Evolutionary conservation across 1,140 invertebrate species (phyloP).

Genomic region (Branchinecta lindahli): DNA sequence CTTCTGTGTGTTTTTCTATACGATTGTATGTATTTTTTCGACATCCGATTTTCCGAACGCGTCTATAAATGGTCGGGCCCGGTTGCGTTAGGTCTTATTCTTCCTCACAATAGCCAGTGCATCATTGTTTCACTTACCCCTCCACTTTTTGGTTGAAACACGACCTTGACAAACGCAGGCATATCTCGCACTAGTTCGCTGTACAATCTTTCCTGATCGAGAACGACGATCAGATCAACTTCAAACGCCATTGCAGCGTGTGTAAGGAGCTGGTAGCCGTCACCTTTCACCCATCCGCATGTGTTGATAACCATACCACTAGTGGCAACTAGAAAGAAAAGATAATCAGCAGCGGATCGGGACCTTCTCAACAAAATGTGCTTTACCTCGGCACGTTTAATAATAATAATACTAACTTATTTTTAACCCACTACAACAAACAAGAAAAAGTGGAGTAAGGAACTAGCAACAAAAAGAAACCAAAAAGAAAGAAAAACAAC

Average conservation of each 20-base stretch:
- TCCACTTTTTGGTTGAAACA: conserved; percentile 88
- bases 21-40: no score
- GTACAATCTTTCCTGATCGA: conserved; percentile 91
- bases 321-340: conserved; percentile 45
- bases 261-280: conserved; percentile 62
- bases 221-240: conserved; percentile 83
- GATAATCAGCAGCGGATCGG: neutral
- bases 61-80: no score
- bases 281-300: conserved; percentile 88
- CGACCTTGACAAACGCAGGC: conserved; percentile 79
- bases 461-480: no score
- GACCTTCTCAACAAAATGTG: neutral
- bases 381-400: neutral
- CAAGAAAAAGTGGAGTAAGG: no score
- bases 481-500: no score
- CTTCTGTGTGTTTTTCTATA: no score
- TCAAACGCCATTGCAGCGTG: conserved; percentile 85
- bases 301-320: conserved; percentile 98
- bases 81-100: no score
- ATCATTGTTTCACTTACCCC: conserved; percentile 47
- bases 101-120: no score
- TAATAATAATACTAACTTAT: no score
- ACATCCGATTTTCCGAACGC: no score
- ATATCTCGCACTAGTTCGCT: conserved; percentile 86
- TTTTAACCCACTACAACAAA: no score